Conservation (phyloP, 35 echinoderm and acorn worm species). For the Amphiura filiformis region DNA sequence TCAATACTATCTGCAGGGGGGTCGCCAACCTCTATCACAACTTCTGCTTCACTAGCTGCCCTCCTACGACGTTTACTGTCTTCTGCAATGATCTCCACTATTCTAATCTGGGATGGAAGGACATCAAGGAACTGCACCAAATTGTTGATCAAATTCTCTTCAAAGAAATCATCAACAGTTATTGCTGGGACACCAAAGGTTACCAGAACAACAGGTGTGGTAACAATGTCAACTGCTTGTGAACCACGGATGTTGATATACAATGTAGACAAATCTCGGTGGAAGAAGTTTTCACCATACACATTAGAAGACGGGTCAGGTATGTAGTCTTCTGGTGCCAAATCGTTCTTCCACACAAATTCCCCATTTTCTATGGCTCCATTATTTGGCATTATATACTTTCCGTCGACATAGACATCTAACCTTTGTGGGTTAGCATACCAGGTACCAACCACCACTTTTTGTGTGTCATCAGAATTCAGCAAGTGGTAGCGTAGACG, state of each 20-base stretch:
- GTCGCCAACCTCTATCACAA: slow-evolving; percentile 70
- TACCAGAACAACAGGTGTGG: slow-evolving; percentile 67
- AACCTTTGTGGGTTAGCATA: slow-evolving; percentile 67
- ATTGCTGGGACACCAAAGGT: slow-evolving; percentile 84
- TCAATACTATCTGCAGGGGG: slow-evolving; percentile 20
- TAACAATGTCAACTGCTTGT: slow-evolving; percentile 53
- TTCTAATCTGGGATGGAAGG: slow-evolving; percentile 49
- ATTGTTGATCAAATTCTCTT: slow-evolving; percentile 79
- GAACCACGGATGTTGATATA: slow-evolving; percentile 60
- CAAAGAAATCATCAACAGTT: slow-evolving; percentile 88
- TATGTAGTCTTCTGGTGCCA: slow-evolving; percentile 15
- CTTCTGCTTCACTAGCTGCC: slow-evolving; percentile 24
- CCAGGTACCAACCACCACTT: slow-evolving; percentile 63
- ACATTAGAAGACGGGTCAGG: slow-evolving; percentile 42
- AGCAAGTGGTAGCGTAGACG: slow-evolving; percentile 50
- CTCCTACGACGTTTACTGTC: slow-evolving; percentile 45
- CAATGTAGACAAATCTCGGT: slow-evolving; percentile 56
- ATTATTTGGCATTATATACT: slow-evolving; percentile 69
- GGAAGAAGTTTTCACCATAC: slow-evolving; percentile 89
- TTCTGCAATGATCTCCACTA: slow-evolving; percentile 83
- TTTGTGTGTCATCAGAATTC: slow-evolving; percentile 42
- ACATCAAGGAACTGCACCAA: slow-evolving; percentile 67
- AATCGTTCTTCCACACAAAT: slow-evolving; percentile 20
- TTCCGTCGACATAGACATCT: slow-evolving; percentile 51
- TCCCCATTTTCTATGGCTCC: slow-evolving; percentile 14